phyloP scores from a whole-genome alignment of 2,888 invertebrate genomes.

The Dolomedes plantarius region DNA sequence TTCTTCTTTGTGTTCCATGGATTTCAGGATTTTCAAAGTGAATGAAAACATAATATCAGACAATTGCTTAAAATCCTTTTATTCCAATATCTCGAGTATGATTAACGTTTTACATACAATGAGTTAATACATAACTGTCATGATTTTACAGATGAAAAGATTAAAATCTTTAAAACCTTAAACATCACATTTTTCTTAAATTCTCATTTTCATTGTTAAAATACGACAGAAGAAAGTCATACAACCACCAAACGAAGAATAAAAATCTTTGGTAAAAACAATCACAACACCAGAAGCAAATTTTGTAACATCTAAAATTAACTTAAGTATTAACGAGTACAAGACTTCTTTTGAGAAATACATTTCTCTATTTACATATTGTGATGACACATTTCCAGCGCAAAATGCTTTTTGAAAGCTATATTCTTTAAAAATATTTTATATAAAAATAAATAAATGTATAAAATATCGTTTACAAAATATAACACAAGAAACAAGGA shows the following conservation, averaged over 20 bases:
- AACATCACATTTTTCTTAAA: too few species aligned
- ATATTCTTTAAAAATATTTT: too few species aligned
- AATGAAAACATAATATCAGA: background rate
- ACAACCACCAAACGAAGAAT: background rate
- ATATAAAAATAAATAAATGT: background rate
- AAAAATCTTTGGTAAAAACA: background rate
- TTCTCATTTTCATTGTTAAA: background rate
- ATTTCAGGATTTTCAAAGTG: too few species aligned
- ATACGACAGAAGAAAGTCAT: background rate
- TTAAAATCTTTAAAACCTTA: background rate
- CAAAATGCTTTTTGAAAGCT: background rate
- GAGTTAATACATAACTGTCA: background rate
- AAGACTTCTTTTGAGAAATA: background rate
- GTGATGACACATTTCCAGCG: background rate
- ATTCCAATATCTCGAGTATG: background rate
- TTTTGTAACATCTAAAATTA: background rate
- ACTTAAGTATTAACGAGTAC: background rate
- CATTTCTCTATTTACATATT: background rate
- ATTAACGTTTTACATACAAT: background rate
- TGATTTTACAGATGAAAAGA: background rate
- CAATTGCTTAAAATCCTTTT: background rate
- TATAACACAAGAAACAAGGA: too few species aligned
- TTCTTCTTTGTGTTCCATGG: too few species aligned
- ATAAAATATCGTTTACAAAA: too few species aligned
- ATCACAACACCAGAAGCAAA: background rate